phyloP scores from a whole-genome alignment of 1,140 invertebrate genomes.

The Zophobas morio region DNA sequence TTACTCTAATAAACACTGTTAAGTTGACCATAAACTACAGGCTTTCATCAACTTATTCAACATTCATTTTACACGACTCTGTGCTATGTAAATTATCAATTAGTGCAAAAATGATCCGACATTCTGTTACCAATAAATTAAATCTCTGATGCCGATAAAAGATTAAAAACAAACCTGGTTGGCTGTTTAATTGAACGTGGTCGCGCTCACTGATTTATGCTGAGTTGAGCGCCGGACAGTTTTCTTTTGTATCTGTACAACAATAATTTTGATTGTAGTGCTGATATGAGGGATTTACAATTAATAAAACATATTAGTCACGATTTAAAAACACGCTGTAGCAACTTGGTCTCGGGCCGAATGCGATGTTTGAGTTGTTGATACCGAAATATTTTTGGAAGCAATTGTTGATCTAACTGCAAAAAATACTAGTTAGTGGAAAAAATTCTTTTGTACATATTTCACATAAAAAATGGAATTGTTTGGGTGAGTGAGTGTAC shows the following conservation, averaged over 20 bases:
- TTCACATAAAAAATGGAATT: too few species aligned
- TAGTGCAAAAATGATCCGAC: slow-evolving; percentile 36
- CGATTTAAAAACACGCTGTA: slow-evolving; percentile 13
- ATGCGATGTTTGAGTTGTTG: too few species aligned
- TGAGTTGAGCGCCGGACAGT: background rate
- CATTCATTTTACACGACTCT: slow-evolving; percentile 25
- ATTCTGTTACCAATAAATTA: slow-evolving; percentile 34
- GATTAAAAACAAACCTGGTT: slow-evolving; percentile 37
- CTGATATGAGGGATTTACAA: slow-evolving; percentile 28
- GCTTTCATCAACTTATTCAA: slow-evolving; percentile 19
- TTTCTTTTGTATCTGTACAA: slow-evolving; percentile 17
- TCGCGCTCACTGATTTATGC: slow-evolving; percentile 31
- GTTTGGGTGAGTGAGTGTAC: too few species aligned
- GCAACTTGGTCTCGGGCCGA: background rate
- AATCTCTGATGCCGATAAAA: slow-evolving; percentile 30
- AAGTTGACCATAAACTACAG: slow-evolving; percentile 2
- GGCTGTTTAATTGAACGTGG: slow-evolving; percentile 30
- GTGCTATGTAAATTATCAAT: slow-evolving; percentile 38
- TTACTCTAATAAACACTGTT: slow-evolving; percentile 24
- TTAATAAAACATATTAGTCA: slow-evolving; percentile 38
- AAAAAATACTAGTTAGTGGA: too few species aligned
- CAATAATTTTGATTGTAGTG: slow-evolving; percentile 35
- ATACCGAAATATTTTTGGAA: too few species aligned
- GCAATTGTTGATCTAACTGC: too few species aligned
- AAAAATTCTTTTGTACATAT: too few species aligned